These are phyloP conservation scores for Drosophila equinoxialis DNA, from an alignment of 1,140 invertebrate species.

Conservation along the genomic window DNA sequence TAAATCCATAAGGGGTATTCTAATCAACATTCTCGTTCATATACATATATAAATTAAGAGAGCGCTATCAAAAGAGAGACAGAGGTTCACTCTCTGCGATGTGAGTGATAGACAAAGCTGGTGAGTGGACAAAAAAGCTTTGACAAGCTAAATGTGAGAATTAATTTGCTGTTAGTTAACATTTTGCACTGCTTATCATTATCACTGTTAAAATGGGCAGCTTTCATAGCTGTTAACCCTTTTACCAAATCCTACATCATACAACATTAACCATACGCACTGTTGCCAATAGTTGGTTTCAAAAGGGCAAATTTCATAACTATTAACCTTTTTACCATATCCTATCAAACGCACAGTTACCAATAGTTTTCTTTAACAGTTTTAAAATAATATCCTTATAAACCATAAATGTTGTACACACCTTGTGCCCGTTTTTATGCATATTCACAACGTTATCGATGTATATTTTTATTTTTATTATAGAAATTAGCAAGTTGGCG, in stretches of 20 bases:
- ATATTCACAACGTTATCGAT: not conserved
- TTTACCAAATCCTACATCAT: not conserved
- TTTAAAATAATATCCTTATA: not conserved
- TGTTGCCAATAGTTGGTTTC: not conserved
- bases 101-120: not conserved
- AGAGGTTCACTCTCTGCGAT: not conserved
- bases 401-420: not conserved
- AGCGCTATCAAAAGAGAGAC: not conserved
- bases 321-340: too few species aligned
- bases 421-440: not conserved
- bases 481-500: slow-evolving; percentile 50
- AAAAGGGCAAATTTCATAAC: too few species aligned
- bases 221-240: not conserved
- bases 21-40: not conserved
- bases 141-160: not conserved
- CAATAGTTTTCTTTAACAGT: not conserved
- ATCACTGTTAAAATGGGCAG: not conserved
- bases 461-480: slow-evolving; percentile 23
- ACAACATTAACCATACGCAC: not conserved
- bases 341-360: too few species aligned
- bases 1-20: not conserved
- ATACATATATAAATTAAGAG: not conserved
- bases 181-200: slow-evolving; percentile 7
- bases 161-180: slow-evolving; percentile 4
- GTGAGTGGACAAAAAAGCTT: not conserved